Percentiles rank a stretch among this genome's conserved stretches.
Conservation (phyloP, 2,113 vertebrate genomes). For the Andinoacara biseriatus region DNA sequence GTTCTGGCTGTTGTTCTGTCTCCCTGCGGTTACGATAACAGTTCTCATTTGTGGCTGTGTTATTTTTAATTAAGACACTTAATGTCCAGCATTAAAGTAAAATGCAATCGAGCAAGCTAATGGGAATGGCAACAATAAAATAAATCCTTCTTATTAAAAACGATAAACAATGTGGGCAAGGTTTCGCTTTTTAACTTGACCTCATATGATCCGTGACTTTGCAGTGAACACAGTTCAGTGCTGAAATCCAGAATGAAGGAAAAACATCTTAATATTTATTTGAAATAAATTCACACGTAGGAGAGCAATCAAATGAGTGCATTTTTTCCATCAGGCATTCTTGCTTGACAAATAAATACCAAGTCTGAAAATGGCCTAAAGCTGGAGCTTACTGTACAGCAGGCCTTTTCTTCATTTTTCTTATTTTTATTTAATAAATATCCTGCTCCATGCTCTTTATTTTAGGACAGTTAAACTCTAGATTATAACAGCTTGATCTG, state of each 20-base stretch:
- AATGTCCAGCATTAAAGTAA: not conserved
- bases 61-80: not conserved
- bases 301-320: not conserved
- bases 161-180: not conserved
- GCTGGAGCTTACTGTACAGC: not conserved
- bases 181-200: not conserved
- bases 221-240: not conserved
- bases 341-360: slow-evolving; percentile 11
- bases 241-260: not conserved
- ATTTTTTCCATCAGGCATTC: slow-evolving; percentile 2
- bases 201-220: not conserved
- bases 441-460: not conserved
- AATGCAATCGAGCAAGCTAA: not conserved
- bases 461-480: not conserved
- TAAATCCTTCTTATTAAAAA: not conserved
- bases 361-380: not conserved
- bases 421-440: not conserved
- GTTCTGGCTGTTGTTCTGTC: not conserved
- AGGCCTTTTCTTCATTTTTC: not conserved
- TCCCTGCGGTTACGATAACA: not conserved
- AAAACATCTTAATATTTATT: slow-evolving; percentile 15
- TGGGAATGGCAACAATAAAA: not conserved
- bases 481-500: not conserved
- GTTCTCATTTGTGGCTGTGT: not conserved
- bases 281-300: not conserved